phyloP scores from a whole-genome alignment of 2,888 invertebrate genomes.

The Geophilus truncorum region DNA sequence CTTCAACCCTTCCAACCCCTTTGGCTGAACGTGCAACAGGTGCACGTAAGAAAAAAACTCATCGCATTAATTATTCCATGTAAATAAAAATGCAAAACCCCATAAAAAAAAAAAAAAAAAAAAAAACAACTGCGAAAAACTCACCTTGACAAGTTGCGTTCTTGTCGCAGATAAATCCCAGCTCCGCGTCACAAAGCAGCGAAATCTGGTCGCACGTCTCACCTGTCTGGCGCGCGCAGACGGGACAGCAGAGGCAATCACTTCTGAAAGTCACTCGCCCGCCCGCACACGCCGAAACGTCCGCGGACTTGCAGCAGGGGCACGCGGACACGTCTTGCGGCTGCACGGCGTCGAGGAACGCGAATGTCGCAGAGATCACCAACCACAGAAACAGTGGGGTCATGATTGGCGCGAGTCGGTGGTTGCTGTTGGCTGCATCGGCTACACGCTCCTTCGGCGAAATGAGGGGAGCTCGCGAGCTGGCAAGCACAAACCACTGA shows the following conservation, averaged over 20 bases:
- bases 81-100: background rate
- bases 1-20: conserved; percentile 17
- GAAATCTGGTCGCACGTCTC: background rate
- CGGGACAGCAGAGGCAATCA: conserved; percentile 31
- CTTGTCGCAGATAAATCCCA: conserved; percentile 2
- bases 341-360: background rate
- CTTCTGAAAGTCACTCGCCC: conserved; percentile 22
- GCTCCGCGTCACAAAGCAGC: conserved; percentile 12
- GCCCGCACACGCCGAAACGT: background rate
- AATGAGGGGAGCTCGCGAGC: background rate
- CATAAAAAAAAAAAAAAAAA: background rate
- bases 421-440: conserved; percentile 3
- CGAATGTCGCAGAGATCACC: background rate
- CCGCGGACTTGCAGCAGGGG: background rate
- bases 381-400: conserved; percentile 2
- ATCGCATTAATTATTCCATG: conserved; percentile 5
- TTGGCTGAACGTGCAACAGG: conserved; percentile 27
- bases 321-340: background rate
- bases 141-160: conserved; percentile 29
- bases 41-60: conserved; percentile 4
- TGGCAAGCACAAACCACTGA: background rate
- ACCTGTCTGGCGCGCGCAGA: conserved; percentile 25
- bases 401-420: background rate
- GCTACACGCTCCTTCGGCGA: conserved; percentile 13
- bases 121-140: background rate